A percentile compares a stretch with the other conserved stretches of the same genome.
Evolutionary conservation across 2,797 vertebrate genomes (phyloP).

Genomic region (Myotis pilosus): DNA sequence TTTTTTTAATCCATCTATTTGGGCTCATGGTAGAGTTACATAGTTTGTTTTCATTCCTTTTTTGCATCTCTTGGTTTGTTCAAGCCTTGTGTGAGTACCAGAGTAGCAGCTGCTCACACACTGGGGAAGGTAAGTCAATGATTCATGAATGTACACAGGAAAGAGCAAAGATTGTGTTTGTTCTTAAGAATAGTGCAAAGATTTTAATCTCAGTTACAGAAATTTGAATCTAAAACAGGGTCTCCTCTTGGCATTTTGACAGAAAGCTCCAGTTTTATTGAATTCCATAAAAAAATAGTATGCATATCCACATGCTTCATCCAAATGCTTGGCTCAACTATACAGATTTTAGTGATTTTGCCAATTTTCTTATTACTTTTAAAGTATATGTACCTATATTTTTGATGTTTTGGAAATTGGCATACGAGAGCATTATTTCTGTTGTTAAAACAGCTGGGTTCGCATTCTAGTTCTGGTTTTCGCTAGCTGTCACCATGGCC

Average conservation of each 20-base stretch:
- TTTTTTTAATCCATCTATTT: not conserved
- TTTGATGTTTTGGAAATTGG: not conserved
- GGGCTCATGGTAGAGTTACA: not conserved
- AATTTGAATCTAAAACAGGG: conserved; percentile 49
- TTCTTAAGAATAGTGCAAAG: not conserved
- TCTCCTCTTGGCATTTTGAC: conserved; percentile 26
- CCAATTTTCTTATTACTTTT: not conserved
- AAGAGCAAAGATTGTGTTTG: conserved; percentile 11
- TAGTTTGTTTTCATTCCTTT: not conserved
- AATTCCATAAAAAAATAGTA: not conserved
- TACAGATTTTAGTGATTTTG: not conserved
- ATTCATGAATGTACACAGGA: conserved; percentile 42
- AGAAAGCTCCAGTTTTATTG: conserved; percentile 26
- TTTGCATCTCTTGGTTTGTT: not conserved
- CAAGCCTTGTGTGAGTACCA: not conserved
- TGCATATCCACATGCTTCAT: not conserved
- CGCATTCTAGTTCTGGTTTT: not conserved
- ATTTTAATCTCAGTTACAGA: not conserved
- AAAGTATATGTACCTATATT: not conserved
- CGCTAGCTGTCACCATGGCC: not conserved
- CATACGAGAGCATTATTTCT: not conserved
- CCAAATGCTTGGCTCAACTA: not conserved
- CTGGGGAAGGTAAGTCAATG: not conserved
- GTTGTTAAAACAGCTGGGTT: not conserved
- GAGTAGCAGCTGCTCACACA: not conserved